A percentile compares a stretch with the other conserved stretches of the same genome.
Evolutionary conservation across 2,797 vertebrate genomes (phyloP).

Genomic region (Tapirus indicus): DNA sequence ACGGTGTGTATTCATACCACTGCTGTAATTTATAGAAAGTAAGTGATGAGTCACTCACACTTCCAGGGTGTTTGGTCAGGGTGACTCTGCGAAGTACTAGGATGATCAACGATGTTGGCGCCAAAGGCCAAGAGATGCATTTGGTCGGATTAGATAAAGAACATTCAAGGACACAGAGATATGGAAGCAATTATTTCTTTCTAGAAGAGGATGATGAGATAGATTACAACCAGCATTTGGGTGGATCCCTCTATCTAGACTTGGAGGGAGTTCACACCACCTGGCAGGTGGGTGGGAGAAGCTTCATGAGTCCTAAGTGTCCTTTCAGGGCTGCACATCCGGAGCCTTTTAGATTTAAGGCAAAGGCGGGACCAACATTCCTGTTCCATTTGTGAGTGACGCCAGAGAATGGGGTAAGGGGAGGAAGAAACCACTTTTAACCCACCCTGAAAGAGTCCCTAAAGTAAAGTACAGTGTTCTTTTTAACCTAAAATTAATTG

Average conservation of each 20-base stretch:
- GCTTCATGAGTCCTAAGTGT: not conserved
- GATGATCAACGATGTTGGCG: not conserved
- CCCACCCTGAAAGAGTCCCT: not conserved
- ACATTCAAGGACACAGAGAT: not conserved
- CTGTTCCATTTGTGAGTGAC: not conserved
- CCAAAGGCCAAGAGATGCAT: not conserved
- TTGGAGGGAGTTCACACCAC: not conserved
- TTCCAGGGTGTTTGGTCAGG: not conserved
- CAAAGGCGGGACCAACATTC: not conserved
- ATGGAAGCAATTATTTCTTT: not conserved
- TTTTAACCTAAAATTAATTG: not conserved
- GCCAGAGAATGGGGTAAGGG: not conserved
- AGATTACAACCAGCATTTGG: not conserved
- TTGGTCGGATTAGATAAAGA: not conserved
- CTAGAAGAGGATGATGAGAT: not conserved
- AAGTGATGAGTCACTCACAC: not conserved
- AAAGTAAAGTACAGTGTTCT: not conserved
- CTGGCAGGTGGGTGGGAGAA: not conserved
- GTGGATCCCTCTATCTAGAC: not conserved
- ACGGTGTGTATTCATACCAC: too few species aligned
- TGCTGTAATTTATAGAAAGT: not conserved
- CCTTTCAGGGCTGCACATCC: not conserved
- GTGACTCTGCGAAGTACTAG: not conserved
- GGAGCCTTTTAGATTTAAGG: not conserved
- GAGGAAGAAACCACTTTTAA: not conserved